Evolutionary conservation across 1,140 invertebrate genomes (phyloP).

Genomic region (Lethrus apterus): DNA sequence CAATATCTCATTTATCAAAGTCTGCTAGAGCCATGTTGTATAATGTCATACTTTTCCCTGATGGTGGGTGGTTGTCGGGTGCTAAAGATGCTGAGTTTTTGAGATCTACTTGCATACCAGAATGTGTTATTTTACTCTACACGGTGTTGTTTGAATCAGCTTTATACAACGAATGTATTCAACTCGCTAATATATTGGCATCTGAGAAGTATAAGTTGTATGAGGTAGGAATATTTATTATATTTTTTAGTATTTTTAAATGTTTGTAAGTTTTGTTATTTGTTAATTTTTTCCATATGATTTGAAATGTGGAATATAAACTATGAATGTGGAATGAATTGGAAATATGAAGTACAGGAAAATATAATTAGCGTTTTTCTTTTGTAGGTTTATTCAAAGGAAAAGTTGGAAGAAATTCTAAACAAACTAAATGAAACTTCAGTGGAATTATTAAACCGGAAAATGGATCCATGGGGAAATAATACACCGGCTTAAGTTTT

Average conservation of each 20-base stretch:
- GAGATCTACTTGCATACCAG: slow-evolving; percentile 74
- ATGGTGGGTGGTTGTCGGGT: slow-evolving; percentile 84
- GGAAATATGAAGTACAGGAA: too few species aligned
- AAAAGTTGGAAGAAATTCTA: slow-evolving; percentile 67
- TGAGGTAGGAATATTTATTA: slow-evolving; percentile 43
- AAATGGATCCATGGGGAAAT: slow-evolving; percentile 64
- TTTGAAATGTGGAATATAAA: neutral
- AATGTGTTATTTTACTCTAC: slow-evolving; percentile 71
- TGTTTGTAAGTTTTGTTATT: neutral
- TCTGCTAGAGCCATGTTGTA: slow-evolving; percentile 69
- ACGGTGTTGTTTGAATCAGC: slow-evolving; percentile 69
- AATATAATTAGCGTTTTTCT: slow-evolving; percentile 22
- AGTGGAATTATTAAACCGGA: slow-evolving; percentile 62
- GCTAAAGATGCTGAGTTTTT: slow-evolving; percentile 50
- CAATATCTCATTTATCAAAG: slow-evolving; percentile 42
- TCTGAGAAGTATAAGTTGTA: slow-evolving; percentile 72
- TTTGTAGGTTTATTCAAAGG: slow-evolving; percentile 61
- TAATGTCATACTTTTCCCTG: slow-evolving; percentile 82
- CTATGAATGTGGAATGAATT: slow-evolving; percentile 3
- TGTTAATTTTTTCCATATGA: slow-evolving; percentile 2
- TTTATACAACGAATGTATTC: slow-evolving; percentile 68
- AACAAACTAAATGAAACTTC: slow-evolving; percentile 74
- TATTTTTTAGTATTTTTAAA: slow-evolving; percentile 1
- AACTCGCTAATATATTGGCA: slow-evolving; percentile 71
- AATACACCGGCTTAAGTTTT: slow-evolving; percentile 20